phyloP scores from a whole-genome alignment of 2,113 vertebrate genomes.

The Dromiciops gliroides region DNA sequence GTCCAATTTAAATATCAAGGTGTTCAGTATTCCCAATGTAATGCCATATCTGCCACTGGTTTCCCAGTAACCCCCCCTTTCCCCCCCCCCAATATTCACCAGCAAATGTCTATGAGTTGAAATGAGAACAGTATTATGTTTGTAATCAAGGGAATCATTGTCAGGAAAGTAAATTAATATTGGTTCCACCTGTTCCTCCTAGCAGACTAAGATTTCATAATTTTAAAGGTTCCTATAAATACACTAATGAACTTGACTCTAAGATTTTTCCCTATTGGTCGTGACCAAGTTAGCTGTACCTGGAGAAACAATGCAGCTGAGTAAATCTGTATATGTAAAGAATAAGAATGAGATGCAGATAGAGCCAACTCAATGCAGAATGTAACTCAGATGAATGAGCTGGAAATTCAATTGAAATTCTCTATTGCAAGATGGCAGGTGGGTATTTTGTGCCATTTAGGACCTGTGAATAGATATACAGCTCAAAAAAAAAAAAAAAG shows the following conservation, averaged over 20 bases:
- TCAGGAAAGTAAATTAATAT: background rate
- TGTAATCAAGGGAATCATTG: background rate
- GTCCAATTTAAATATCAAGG: no score
- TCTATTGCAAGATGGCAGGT: background rate
- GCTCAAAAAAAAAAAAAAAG: background rate
- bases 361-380: background rate
- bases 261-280: background rate
- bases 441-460: background rate
- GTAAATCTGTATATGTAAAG: background rate
- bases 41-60: background rate
- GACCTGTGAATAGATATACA: background rate
- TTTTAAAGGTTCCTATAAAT: background rate
- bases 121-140: background rate
- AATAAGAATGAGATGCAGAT: background rate
- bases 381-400: background rate
- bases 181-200: background rate
- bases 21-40: background rate
- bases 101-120: background rate
- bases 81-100: background rate
- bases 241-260: background rate
- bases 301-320: background rate
- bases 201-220: background rate
- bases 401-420: background rate
- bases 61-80: background rate
- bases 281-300: background rate